Evolutionary conservation across 2,113 vertebrate genomes (phyloP).

Genomic region (Oryzias melastigma): DNA sequence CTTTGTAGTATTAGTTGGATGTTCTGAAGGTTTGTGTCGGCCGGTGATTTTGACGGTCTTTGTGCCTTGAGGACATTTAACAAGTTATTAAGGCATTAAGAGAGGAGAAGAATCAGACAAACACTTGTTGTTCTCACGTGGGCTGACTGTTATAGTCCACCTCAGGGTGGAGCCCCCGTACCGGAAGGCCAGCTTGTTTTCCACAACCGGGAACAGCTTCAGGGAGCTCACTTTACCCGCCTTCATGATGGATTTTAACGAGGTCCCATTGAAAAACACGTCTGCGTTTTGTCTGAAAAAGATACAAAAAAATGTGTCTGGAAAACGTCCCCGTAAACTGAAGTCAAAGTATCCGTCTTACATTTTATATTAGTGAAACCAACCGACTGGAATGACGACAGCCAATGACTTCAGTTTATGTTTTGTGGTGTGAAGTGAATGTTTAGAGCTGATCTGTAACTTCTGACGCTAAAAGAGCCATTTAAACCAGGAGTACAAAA

Average conservation of each 20-base stretch:
- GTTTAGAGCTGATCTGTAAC: too few relatives aligned
- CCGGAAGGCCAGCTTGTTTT: conserved; percentile 47
- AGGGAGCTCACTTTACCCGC: conserved; percentile 53
- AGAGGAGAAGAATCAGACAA: neutral
- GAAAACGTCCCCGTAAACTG: neutral
- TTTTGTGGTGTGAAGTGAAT: too few relatives aligned
- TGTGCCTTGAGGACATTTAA: conserved; percentile 35
- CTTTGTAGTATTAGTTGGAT: conserved; percentile 32
- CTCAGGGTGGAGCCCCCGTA: conserved; percentile 6
- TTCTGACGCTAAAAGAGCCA: too few relatives aligned
- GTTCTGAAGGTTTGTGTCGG: conserved; percentile 15
- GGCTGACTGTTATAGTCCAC: conserved; percentile 55
- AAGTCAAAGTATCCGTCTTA: neutral
- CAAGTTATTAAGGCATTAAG: neutral
- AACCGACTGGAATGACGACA: too few relatives aligned
- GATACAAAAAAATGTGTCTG: neutral
- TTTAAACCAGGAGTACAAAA: too few relatives aligned
- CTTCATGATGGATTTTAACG: conserved; percentile 33
- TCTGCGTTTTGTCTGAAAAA: conserved; percentile 42
- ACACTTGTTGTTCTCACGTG: conserved; percentile 40
- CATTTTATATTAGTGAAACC: too few relatives aligned
- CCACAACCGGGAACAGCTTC: conserved; percentile 41
- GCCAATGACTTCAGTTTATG: too few relatives aligned
- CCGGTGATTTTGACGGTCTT: conserved; percentile 46
- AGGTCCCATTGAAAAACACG: conserved; percentile 54